Base-by-base conservation (phyloP, 2,888 invertebrate species). In the Metalampra italica region DNA sequence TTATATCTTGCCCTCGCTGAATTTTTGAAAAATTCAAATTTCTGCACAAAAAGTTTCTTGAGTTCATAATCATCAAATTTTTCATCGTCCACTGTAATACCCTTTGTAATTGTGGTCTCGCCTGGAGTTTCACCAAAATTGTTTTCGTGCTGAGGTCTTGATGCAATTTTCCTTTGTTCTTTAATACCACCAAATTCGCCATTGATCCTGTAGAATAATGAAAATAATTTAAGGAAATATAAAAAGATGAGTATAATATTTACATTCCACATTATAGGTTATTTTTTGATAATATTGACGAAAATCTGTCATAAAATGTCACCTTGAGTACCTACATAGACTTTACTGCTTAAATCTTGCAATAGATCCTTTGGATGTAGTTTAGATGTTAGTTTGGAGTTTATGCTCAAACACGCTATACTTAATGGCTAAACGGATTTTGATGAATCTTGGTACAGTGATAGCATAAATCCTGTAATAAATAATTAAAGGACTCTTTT, bases 181-280 rank as follows among this genome's bases (percentile, higher is more conserved):
- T 58, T 66, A 55, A 59, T 55, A 64, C 68, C 57, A 51, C 51
- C 53, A 51, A 50, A 56, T 42, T 66, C 56, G 32, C 64, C 56
- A 52, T 51, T 66, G 47, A 65, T 68, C 51, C 53, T 54, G 40
- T 54, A 54, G 52, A 64, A 56, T 59, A 70, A 66, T 66, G 56
- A 67, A 57, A 66, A 51, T 59, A 75, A 64, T 65, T 76, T 55
- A 63, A 78, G 52, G 56, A 69, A 62, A 61, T 56, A 59, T 34
- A 62, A 56, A 62, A 60, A 30, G 54, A 57, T 59, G 51, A 38
- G 49, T 53, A 62, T 56, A 2, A 22, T 22, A 55, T 64, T 62
- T 62, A 54, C 50, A 49, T 54, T 52, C 46, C 42, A 51, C 64
- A 66, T 62, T 61, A 46, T 45, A 51, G 55, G 52, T 56, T 60